Evolutionary conservation across 2,888 invertebrate genomes (phyloP).

Genomic region (Diarsia brunnea): DNA sequence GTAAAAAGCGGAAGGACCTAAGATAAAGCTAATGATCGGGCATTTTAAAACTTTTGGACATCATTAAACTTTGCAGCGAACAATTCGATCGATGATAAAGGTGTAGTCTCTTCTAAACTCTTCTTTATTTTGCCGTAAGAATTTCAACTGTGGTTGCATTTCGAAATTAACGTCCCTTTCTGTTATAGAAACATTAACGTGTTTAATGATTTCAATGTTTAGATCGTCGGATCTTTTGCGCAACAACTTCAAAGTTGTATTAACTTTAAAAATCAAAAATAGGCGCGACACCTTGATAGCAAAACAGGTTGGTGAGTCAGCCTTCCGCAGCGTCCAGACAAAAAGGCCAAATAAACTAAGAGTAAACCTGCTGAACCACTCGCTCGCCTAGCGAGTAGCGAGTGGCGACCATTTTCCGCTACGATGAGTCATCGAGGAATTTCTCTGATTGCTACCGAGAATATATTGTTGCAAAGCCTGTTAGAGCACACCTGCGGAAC

Average conservation of each 20-base stretch:
- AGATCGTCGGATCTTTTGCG: slow-evolving; percentile 5
- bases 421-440: slow-evolving; percentile 68
- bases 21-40: slow-evolving; percentile 6
- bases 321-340: slow-evolving; percentile 58
- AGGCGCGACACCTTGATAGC: slow-evolving; percentile 60
- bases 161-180: background rate
- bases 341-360: slow-evolving; percentile 72
- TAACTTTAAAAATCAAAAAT: slow-evolving; percentile 47
- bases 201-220: background rate
- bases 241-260: slow-evolving; percentile 14
- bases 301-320: slow-evolving; percentile 74
- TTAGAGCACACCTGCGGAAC: slow-evolving; percentile 9
- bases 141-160: background rate
- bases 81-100: background rate
- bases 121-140: background rate
- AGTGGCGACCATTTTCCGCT: slow-evolving; percentile 61
- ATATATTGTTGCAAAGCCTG: slow-evolving; percentile 47
- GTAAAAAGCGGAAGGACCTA: slow-evolving; percentile 37
- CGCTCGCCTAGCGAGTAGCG: slow-evolving; percentile 54
- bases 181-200: background rate
- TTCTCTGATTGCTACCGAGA: slow-evolving; percentile 66
- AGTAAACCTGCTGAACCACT: slow-evolving; percentile 71
- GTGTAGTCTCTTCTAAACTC: background rate
- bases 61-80: background rate
- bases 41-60: slow-evolving; percentile 1